Base-by-base conservation (phyloP, 1,140 invertebrate genomes). In the Brachionus calyciflorus region DNA sequence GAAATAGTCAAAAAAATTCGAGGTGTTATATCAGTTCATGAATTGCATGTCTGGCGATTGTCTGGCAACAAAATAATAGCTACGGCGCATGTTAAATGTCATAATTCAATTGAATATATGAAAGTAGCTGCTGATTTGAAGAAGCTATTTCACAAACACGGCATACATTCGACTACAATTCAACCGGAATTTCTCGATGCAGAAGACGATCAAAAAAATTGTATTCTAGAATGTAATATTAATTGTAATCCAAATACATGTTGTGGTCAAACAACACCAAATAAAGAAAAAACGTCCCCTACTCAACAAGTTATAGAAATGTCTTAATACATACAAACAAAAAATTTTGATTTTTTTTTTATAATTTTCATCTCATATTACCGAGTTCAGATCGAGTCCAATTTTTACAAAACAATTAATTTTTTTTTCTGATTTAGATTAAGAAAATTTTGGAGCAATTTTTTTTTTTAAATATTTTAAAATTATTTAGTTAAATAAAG, bases 31-130 rank as follows among this genome's bases (percentile, higher is more conserved):
- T 86, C 86, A 19, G 85, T 89, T 6, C 88, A 89, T 77, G 88
- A 89, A 77, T 87, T 89, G 78, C 88, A 89, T 78, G 84, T 89
- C 14, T 89, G 88, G 88, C 86, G 87, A 77, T 79, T 89, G 65
- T 85, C 87, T 41, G 87, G 87, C 4, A 86, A 87, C 69, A 80
- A 85, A 49, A 87, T 88, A 24, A 87, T 89, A 65, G 88, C 88
- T 0, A 88, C 88, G 1, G 86, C 87, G 12, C 88, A 89, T 80
- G 86, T 89, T 26, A 81, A 83, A 19, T 87, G 87, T 79, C 81
- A 81, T 24, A 86, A 86, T 79, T 79, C 87, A 17, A 73, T 81
- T 14, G 84, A 88, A 48, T 89, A 89, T 78, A 84, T 88, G 82
- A 70, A 79, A 17, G 83, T 88, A 26, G 87, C 88, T 7, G 81